These are phyloP conservation scores for Platyura marginata DNA, from an alignment of 1,140 invertebrate species.

Conservation along the genomic window DNA sequence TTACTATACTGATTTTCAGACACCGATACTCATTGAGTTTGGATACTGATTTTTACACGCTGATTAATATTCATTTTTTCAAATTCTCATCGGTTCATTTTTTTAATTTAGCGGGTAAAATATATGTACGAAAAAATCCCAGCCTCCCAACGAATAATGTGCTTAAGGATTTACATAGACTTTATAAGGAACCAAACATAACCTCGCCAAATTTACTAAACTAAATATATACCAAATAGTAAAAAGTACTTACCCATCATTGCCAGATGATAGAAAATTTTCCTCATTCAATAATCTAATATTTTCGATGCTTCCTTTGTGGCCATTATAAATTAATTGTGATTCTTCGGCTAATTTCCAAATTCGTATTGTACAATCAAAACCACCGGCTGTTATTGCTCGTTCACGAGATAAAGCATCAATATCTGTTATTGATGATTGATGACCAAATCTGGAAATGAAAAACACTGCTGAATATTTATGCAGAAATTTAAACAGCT, in stretches of 20 bases:
- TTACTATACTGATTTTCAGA: background rate
- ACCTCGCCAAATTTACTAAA: constrained; percentile 5
- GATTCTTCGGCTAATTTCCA: constrained; percentile 97
- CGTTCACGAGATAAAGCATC: constrained; percentile 70
- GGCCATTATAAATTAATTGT: constrained; percentile 81
- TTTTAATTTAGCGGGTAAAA: background rate
- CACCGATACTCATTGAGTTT: background rate
- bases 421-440: constrained; percentile 71
- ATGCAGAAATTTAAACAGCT: background rate
- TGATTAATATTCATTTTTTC: background rate
- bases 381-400: constrained; percentile 74
- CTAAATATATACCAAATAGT: too few relatives aligned
- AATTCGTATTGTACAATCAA: constrained; percentile 67
- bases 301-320: constrained; percentile 62
- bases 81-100: background rate
- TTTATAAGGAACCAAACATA: constrained; percentile 11
- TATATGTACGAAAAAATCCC: background rate
- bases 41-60: background rate
- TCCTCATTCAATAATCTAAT: constrained; percentile 83
- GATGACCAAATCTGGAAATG: constrained; percentile 63
- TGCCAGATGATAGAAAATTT: constrained; percentile 75
- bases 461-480: constrained; percentile 5
- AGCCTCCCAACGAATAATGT: background rate
- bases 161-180: constrained; percentile 12
- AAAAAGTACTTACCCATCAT: constrained; percentile 70